phyloP scores from a whole-genome alignment of 2,888 invertebrate species.

The Catonia carolina region DNA sequence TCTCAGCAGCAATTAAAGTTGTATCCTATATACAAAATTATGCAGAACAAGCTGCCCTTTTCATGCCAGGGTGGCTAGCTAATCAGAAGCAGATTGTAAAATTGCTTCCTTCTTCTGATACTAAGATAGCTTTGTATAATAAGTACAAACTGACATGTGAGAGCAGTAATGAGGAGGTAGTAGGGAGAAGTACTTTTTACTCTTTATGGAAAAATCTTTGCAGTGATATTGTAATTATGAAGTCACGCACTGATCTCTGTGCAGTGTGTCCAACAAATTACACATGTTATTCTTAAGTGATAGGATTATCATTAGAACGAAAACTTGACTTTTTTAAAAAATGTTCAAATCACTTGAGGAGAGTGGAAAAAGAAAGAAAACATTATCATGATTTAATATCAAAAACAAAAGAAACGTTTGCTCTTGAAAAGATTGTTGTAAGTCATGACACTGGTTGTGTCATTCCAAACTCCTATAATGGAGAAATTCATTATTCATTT shows the following conservation, averaged over 20 bases:
- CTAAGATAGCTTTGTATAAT: slow-evolving; percentile 1
- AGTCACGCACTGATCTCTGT: slow-evolving; percentile 10
- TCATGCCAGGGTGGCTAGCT: background rate
- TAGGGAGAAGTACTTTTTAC: background rate
- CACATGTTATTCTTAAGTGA: background rate
- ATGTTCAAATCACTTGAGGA: slow-evolving; percentile 2
- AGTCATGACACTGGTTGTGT: background rate
- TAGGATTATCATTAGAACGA: slow-evolving; percentile 1
- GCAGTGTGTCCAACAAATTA: slow-evolving; percentile 12
- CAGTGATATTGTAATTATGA: slow-evolving; percentile 14
- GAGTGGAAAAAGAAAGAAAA: slow-evolving; percentile 7
- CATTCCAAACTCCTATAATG: slow-evolving; percentile 12
- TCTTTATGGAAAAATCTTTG: slow-evolving; percentile 10
- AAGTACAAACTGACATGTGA: slow-evolving; percentile 8
- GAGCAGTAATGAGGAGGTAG: background rate
- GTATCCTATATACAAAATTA: background rate
- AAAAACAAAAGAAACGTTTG: slow-evolving; percentile 8
- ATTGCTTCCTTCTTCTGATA: slow-evolving; percentile 12
- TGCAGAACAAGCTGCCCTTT: background rate
- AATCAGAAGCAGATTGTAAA: background rate
- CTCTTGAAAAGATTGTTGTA: background rate
- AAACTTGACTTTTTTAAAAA: slow-evolving; percentile 11
- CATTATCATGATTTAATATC: slow-evolving; percentile 5
- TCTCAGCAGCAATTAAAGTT: background rate
- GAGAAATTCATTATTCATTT: slow-evolving; percentile 14